These are phyloP conservation scores for Allacma fusca DNA, from an alignment of 2,888 invertebrate species.

Conservation along the genomic window DNA sequence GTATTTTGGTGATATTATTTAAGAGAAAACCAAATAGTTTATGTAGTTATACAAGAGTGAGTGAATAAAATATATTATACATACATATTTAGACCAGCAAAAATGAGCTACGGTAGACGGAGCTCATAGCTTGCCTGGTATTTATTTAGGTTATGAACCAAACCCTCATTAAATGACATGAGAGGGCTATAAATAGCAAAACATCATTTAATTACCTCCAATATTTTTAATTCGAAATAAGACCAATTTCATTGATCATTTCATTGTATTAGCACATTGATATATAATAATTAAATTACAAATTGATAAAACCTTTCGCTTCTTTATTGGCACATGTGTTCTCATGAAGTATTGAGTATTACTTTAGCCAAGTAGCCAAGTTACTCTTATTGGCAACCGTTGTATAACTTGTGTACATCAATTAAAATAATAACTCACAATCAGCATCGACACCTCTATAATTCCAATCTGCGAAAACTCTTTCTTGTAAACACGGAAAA, in stretches of 20 bases:
- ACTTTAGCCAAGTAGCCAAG: too few species aligned
- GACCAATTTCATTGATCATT: slow-evolving; percentile 8
- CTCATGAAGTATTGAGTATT: too few species aligned
- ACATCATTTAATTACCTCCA: slow-evolving; percentile 20
- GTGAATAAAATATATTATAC: slow-evolving; percentile 13
- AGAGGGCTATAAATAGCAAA: slow-evolving; percentile 3
- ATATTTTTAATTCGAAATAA: slow-evolving; percentile 14
- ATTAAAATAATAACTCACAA: too few species aligned
- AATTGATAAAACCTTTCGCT: neutral
- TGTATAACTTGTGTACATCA: too few species aligned
- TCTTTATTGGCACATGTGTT: too few species aligned
- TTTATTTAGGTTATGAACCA: slow-evolving; percentile 22
- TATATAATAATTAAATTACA: slow-evolving; percentile 2
- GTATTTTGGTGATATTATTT: slow-evolving; percentile 33
- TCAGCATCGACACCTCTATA: too few species aligned
- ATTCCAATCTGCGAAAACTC: too few species aligned
- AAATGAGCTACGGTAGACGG: neutral
- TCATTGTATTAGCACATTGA: slow-evolving; percentile 18
- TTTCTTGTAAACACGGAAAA: too few species aligned
- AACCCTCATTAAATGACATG: slow-evolving; percentile 4
- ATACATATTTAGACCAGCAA: neutral
- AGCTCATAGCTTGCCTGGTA: neutral
- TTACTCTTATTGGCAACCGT: too few species aligned
- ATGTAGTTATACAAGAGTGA: neutral
- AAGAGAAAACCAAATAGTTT: slow-evolving; percentile 11